These are phyloP conservation scores for Lanius collurio DNA, from an alignment of 2,113 vertebrate genomes.

Conservation along the genomic window DNA sequence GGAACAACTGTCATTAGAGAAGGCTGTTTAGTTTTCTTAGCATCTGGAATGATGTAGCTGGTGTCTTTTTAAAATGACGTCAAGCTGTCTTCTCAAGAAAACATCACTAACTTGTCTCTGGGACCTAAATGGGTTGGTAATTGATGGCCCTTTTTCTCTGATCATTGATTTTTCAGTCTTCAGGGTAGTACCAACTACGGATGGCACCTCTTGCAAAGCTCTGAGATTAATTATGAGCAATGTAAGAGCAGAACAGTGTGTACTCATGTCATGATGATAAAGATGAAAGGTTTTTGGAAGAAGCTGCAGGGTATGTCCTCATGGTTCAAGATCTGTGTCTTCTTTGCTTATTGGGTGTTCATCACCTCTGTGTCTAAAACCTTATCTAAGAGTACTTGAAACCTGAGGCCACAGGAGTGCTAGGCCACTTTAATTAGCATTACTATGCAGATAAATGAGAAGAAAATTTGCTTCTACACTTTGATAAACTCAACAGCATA, in stretches of 20 bases:
- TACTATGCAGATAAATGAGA: background rate
- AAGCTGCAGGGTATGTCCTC: background rate
- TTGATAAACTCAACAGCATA: background rate
- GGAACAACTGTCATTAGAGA: background rate
- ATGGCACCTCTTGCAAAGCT: background rate
- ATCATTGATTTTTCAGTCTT: slow-evolving; percentile 43
- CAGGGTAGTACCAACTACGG: background rate
- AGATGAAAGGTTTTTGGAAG: background rate
- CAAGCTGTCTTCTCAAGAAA: background rate
- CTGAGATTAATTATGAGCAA: background rate
- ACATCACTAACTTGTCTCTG: background rate
- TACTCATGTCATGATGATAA: background rate
- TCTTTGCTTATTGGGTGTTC: background rate
- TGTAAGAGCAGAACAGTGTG: background rate
- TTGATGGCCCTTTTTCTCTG: background rate
- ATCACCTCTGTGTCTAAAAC: background rate
- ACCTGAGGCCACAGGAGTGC: background rate
- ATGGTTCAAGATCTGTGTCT: background rate
- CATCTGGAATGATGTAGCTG: background rate
- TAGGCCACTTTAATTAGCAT: background rate
- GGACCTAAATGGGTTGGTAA: background rate
- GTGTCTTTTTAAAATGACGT: background rate
- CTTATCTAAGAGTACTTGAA: background rate
- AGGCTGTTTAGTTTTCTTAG: background rate
- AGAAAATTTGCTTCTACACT: background rate